These are phyloP conservation scores for Thamnophis elegans DNA, from an alignment of 2,797 vertebrate genomes.

Conservation along the genomic window DNA sequence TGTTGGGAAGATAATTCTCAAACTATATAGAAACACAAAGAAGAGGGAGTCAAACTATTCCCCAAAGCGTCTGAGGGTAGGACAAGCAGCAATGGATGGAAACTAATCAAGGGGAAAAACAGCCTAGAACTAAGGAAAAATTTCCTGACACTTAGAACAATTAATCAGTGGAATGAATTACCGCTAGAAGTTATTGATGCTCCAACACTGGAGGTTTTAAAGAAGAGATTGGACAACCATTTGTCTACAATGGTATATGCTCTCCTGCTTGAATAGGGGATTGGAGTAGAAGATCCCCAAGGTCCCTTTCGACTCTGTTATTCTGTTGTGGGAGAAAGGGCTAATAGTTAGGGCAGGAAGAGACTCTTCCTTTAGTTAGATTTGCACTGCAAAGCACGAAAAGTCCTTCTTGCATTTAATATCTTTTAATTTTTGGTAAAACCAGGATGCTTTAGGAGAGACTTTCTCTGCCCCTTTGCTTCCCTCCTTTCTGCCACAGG, in stretches of 20 bases:
- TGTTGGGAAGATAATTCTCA: not conserved
- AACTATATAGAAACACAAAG: not conserved
- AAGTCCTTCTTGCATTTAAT: not conserved
- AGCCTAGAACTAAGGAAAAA: not conserved
- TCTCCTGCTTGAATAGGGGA: not conserved
- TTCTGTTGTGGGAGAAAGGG: not conserved
- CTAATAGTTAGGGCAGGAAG: not conserved
- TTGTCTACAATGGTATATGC: not conserved
- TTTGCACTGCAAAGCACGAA: not conserved
- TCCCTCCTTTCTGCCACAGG: not conserved
- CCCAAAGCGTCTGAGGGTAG: not conserved
- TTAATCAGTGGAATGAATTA: not conserved
- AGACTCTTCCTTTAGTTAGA: not conserved
- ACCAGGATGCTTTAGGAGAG: not conserved
- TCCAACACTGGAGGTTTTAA: not conserved
- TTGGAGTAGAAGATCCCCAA: not conserved
- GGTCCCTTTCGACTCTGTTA: too few relatives aligned
- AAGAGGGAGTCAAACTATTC: not conserved
- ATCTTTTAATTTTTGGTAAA: not conserved
- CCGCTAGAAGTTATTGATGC: not conserved
- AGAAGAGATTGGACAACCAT: not conserved
- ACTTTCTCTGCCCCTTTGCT: not conserved
- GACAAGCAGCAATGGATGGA: not conserved
- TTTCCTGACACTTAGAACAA: not conserved
- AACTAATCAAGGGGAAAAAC: not conserved